A percentile compares a stretch with the other conserved stretches of the same genome.
phyloP scores from a whole-genome alignment of 1,140 invertebrate genomes.

The Triops longicaudatus region DNA sequence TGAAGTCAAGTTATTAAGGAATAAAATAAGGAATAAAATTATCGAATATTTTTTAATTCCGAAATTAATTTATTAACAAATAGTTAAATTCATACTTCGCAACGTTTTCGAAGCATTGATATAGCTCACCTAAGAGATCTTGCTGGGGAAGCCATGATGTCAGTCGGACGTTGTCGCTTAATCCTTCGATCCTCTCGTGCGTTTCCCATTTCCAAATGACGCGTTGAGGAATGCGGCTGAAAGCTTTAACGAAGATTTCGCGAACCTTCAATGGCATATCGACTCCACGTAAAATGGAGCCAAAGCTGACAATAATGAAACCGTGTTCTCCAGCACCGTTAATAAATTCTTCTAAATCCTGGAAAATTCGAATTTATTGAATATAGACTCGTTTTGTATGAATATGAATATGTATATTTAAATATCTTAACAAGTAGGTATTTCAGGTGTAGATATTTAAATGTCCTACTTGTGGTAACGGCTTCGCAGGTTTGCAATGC shows the following conservation, averaged over 20 bases:
- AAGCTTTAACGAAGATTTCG: constrained; percentile 42
- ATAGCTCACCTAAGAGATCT: constrained; percentile 46
- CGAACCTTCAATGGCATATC: constrained; percentile 41
- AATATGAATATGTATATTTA: too few species aligned
- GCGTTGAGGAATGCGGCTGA: constrained; percentile 47
- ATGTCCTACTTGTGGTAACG: constrained; percentile 39
- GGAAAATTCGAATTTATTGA: too few species aligned
- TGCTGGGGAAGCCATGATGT: constrained; percentile 59
- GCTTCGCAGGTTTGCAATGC: constrained; percentile 61
- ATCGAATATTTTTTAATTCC: too few species aligned
- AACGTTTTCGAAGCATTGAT: too few species aligned
- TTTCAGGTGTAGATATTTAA: too few species aligned
- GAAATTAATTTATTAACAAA: too few species aligned
- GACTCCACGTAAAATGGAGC: constrained; percentile 47
- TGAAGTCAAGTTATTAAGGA: too few species aligned
- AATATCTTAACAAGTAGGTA: too few species aligned
- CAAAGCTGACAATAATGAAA: constrained; percentile 51
- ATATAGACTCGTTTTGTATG: too few species aligned
- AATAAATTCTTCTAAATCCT: constrained; percentile 33
- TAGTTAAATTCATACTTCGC: too few species aligned
- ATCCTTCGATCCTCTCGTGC: constrained; percentile 37
- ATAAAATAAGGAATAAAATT: too few species aligned
- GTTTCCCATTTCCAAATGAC: constrained; percentile 55
- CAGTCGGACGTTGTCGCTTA: constrained; percentile 47
- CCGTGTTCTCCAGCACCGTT: constrained; percentile 40